Conservation (phyloP, 2,113 vertebrate genomes). For the Tenrec ecaudatus region DNA sequence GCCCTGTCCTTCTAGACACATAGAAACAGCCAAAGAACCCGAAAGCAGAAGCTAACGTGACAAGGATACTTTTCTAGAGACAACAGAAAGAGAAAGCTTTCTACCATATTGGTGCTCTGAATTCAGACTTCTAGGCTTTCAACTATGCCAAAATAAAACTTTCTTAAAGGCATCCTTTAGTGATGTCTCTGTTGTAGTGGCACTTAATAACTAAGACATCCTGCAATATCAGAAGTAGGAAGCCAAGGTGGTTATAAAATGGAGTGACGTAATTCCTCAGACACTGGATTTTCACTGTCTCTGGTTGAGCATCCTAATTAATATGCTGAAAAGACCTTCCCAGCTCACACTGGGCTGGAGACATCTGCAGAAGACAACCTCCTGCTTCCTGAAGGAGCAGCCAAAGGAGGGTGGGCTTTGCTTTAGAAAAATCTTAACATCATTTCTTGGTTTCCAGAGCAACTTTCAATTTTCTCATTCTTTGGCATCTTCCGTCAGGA, state of each 20-base stretch:
- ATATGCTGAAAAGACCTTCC: constrained; percentile 40
- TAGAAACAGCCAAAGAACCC: too few relatives aligned
- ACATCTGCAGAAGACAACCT: neutral
- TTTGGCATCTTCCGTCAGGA: constrained; percentile 9
- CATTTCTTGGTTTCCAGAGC: neutral
- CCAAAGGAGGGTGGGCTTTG: neutral
- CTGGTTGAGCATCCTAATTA: neutral
- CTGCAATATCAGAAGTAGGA: neutral
- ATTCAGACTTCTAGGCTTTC: too few relatives aligned
- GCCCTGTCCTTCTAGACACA: too few relatives aligned
- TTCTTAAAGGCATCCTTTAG: too few relatives aligned
- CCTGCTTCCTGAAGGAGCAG: neutral
- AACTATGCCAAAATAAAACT: too few relatives aligned
- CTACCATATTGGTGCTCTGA: too few relatives aligned
- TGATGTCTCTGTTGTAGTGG: too few relatives aligned
- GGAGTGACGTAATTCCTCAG: neutral
- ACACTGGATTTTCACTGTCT: constrained; percentile 4
- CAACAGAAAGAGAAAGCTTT: too few relatives aligned
- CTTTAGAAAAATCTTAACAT: neutral
- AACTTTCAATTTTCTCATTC: neutral
- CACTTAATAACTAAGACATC: neutral
- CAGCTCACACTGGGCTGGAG: neutral
- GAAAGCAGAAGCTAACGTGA: too few relatives aligned
- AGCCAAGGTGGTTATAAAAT: neutral
- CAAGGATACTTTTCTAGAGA: too few relatives aligned